Conservation (phyloP, 2,888 invertebrate genomes). For the Molanna angustata region DNA sequence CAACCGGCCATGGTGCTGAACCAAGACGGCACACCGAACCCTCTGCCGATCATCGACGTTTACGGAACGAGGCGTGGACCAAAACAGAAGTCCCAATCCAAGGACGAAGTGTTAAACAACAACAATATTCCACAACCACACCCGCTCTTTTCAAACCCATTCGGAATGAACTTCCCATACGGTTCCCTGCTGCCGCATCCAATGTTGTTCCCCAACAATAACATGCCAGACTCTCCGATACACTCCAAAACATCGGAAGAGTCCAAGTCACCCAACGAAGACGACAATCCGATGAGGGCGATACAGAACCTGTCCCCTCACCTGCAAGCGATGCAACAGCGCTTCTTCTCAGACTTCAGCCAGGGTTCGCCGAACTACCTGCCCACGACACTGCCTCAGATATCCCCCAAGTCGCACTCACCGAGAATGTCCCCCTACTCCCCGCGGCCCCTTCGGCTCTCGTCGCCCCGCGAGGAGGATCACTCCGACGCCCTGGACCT, state of each 20-base stretch:
- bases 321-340: conserved; percentile 42
- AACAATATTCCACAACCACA: conserved; percentile 38
- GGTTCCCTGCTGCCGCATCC: conserved; percentile 50
- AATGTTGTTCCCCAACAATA: conserved; percentile 52
- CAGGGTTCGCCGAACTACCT: conserved; percentile 37
- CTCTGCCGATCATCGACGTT: conserved; percentile 83
- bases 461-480: conserved; percentile 34
- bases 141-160: conserved; percentile 48
- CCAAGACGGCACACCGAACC: conserved; percentile 85
- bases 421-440: conserved; percentile 18
- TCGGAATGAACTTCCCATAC: conserved; percentile 50
- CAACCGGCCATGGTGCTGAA: conserved; percentile 88
- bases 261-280: conserved; percentile 31
- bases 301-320: conserved; percentile 21
- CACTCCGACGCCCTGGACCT: conserved; percentile 57
- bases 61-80: conserved; percentile 89
- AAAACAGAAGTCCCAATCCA: conserved; percentile 56
- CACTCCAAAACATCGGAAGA: conserved; percentile 41
- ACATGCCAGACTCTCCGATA: conserved; percentile 41
- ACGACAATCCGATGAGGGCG: conserved; percentile 29
- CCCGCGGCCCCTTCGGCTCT: conserved; percentile 5
- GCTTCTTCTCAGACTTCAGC: conserved; percentile 40
- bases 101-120: conserved; percentile 41
- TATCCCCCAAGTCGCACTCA: conserved; percentile 13
- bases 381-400: conserved; percentile 9